A percentile compares a stretch with the other conserved stretches of the same genome.
Conservation (phyloP, 2,888 invertebrate genomes). For the Neocrepidodera transversa region DNA sequence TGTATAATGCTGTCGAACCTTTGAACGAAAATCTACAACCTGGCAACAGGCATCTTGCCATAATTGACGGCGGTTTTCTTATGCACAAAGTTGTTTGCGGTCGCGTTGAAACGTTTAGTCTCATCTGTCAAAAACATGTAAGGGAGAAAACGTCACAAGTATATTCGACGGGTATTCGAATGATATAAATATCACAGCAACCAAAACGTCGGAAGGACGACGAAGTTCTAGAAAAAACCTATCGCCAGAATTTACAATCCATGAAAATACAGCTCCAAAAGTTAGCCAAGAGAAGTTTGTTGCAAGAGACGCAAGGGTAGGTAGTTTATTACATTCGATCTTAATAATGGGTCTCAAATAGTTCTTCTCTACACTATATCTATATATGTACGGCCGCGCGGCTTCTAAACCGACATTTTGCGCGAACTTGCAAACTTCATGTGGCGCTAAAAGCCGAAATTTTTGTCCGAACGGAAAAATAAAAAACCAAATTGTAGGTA, state of each 20-base stretch:
- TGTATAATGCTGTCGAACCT: neutral
- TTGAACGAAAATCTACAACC: neutral
- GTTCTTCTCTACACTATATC: too few relatives aligned
- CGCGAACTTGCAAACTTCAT: too few relatives aligned
- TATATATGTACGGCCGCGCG: too few relatives aligned
- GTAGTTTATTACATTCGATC: too few relatives aligned
- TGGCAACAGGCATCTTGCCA: neutral
- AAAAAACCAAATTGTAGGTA: too few relatives aligned
- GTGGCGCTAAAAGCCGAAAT: too few relatives aligned
- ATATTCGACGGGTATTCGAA: conserved; percentile 2
- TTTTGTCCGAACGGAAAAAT: too few relatives aligned
- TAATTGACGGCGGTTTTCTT: neutral
- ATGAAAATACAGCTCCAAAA: neutral
- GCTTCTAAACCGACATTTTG: too few relatives aligned
- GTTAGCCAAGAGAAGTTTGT: neutral
- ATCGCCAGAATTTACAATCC: neutral
- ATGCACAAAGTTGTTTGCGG: conserved; percentile 1
- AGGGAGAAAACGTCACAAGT: neutral
- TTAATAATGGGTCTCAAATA: too few relatives aligned
- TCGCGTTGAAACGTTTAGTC: neutral
- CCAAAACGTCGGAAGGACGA: neutral
- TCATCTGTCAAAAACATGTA: neutral
- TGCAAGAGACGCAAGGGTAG: too few relatives aligned
- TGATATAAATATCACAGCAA: neutral
- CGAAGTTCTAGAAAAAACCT: neutral